phyloP scores from a whole-genome alignment of 2,888 invertebrate genomes.

The Orthosia gracilis region DNA sequence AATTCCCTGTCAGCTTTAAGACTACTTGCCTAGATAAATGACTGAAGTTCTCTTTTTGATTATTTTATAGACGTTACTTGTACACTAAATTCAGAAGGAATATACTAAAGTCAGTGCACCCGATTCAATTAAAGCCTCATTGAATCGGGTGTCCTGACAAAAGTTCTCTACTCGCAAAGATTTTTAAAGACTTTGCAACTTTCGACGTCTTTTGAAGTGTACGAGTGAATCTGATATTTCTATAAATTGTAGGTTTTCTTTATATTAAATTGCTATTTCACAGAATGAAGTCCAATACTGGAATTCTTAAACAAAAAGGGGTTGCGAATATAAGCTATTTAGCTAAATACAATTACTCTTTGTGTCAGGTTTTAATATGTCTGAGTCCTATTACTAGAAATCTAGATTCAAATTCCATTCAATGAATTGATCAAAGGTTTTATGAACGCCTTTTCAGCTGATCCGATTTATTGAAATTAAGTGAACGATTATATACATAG shows the following conservation, averaged over 20 bases:
- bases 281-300: neutral
- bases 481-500: constrained; percentile 10
- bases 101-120: too few species aligned
- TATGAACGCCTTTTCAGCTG: neutral
- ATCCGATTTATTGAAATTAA: constrained; percentile 14
- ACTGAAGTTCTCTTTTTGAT: neutral
- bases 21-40: constrained; percentile 8
- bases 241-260: neutral
- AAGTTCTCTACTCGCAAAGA: neutral
- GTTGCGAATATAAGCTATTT: neutral
- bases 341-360: neutral
- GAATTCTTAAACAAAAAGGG: constrained; percentile 3
- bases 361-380: neutral
- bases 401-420: neutral
- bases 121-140: neutral
- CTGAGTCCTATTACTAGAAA: neutral
- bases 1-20: constrained; percentile 34
- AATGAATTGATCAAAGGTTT: neutral
- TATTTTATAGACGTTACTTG: neutral
- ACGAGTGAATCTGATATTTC: neutral
- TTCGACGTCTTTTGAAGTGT: neutral
- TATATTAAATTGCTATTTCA: neutral
- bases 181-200: neutral
- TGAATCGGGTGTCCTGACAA: neutral
- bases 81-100: neutral